These are phyloP conservation scores for Triops cancriformis DNA, from an alignment of 1,140 invertebrate genomes.

Conservation along the genomic window DNA sequence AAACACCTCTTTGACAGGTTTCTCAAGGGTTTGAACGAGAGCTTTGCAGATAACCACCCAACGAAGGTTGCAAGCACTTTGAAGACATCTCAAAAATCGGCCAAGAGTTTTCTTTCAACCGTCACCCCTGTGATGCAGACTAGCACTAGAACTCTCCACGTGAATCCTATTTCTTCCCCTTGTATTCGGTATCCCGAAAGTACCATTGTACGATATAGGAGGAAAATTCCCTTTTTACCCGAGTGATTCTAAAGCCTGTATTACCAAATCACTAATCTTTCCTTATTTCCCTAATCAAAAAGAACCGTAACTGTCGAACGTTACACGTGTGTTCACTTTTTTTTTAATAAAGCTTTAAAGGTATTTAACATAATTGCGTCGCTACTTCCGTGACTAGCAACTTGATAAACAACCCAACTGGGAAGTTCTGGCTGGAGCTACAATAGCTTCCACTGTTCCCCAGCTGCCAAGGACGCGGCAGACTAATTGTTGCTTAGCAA, in stretches of 20 bases:
- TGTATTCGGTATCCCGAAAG: too few relatives aligned
- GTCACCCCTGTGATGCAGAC: neutral
- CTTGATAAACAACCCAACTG: conserved; percentile 10
- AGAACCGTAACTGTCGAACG: neutral
- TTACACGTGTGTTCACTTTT: neutral
- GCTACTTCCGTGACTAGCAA: neutral
- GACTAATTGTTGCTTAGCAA: conserved; percentile 10
- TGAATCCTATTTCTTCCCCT: too few relatives aligned
- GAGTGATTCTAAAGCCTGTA: too few relatives aligned
- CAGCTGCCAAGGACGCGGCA: neutral
- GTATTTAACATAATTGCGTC: neutral
- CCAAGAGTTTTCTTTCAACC: neutral
- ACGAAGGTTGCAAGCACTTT: neutral
- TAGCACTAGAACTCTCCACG: neutral
- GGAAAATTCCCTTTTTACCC: too few relatives aligned
- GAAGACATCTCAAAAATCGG: neutral
- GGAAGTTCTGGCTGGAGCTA: neutral
- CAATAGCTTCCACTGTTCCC: neutral
- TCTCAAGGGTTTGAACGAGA: neutral
- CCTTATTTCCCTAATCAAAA: neutral
- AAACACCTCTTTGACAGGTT: conserved; percentile 1
- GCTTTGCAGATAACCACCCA: neutral
- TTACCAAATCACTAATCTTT: neutral
- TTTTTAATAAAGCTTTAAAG: neutral
- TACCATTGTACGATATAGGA: too few relatives aligned